phyloP scores from a whole-genome alignment of 2,888 invertebrate genomes.

The Plagodis dolabraria region DNA sequence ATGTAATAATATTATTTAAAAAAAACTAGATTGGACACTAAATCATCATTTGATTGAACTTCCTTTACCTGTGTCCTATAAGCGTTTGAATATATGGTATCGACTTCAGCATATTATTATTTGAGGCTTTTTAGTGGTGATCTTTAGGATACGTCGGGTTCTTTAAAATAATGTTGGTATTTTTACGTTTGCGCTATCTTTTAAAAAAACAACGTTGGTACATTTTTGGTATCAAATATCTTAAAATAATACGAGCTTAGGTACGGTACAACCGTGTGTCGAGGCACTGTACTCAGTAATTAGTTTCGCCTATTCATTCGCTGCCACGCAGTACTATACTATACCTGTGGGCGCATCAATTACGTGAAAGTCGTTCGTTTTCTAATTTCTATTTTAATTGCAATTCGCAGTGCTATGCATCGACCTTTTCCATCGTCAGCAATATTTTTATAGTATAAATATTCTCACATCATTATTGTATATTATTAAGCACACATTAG shows the following conservation, averaged over 20 bases:
- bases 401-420: slow-evolving; percentile 38
- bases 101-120: no score
- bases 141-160: no score
- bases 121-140: no score
- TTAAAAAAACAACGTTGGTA: no score
- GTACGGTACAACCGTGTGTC: slow-evolving; percentile 4
- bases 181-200: no score
- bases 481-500: no score
- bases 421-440: slow-evolving; percentile 10
- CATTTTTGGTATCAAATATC: background rate
- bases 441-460: background rate
- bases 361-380: slow-evolving; percentile 68
- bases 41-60: no score
- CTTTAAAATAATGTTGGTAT: no score
- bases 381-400: slow-evolving; percentile 70
- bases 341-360: slow-evolving; percentile 58
- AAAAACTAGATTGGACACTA: no score
- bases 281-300: slow-evolving; percentile 55
- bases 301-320: slow-evolving; percentile 65
- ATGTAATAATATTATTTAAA: no score
- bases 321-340: slow-evolving; percentile 43
- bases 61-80: no score
- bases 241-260: slow-evolving; percentile 4
- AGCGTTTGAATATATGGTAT: no score
- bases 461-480: slow-evolving; percentile 4